Evolutionary conservation across 2,888 invertebrate genomes (phyloP), one percentile per base, ranked within the genome.

Genomic region (Autographa gamma): DNA sequence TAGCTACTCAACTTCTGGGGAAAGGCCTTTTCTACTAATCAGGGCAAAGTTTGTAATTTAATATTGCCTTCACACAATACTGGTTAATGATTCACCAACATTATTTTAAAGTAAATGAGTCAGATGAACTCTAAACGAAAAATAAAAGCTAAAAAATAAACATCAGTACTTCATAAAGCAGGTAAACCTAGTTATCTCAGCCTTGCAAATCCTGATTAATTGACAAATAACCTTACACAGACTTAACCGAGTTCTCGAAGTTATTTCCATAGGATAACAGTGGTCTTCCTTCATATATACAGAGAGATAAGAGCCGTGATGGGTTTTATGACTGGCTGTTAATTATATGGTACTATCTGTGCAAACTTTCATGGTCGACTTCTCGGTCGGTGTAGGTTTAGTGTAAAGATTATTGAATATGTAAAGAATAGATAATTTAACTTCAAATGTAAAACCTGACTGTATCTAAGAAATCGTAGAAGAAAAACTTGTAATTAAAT

Each of bases 241-340:
- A 66, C 66, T 41, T 56, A 65, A 13, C 14, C 18, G 60, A 69
- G 66, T 64, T 71, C 63, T 68, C 80, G 68, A 76, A 66, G 73
- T 31, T 73, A 61, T 70, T 67, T 59, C 62, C 67, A 63, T 16
- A n/a, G 62, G 66, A 64, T 68, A 70, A 68, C 25, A 34, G 5
- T n/a, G 60, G 48, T 70, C 73, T 77, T 72, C 75, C 79, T 77
- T 41, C 60, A 79, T 2, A 18, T 38, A 19, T 48, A 59, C 34
- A 18, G 31, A 13, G 54, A 69, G 70, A 76, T 79, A 79, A 60
- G 16, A 14, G 43, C 13, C n/a, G 61, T 63, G 5, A 59, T 25
- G 54, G 25, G 54, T 56, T 56, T 56, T 56, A 56, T 19, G 13
- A 18, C 54, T 25, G 11, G 11, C 25, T 56, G 54, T 56, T 19